A percentile compares a stretch with the other conserved stretches of the same genome.
These are phyloP conservation scores for Formica aserva DNA, from an alignment of 2,888 invertebrate genomes.

Conservation along the genomic window DNA sequence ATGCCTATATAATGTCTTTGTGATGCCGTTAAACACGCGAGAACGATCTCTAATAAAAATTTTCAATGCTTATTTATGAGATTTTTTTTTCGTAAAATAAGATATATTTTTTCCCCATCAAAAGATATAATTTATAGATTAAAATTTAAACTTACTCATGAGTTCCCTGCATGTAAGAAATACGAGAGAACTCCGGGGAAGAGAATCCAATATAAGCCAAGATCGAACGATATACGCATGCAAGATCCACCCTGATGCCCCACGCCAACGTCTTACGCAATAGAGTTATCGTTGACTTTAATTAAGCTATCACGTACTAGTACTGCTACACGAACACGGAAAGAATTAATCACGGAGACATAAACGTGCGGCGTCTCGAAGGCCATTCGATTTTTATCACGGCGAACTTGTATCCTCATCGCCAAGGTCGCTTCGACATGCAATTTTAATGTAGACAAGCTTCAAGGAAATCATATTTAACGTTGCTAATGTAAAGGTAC, in stretches of 20 bases:
- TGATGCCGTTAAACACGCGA: background rate
- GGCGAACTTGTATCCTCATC: constrained; percentile 42
- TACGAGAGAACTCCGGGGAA: background rate
- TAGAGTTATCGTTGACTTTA: constrained; percentile 72
- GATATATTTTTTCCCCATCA: background rate
- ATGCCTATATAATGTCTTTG: background rate
- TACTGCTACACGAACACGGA: constrained; percentile 66
- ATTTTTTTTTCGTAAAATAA: background rate
- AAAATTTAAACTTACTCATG: constrained; percentile 3
- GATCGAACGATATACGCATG: constrained; percentile 17
- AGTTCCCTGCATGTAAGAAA: background rate
- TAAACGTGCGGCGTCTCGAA: constrained; percentile 52
- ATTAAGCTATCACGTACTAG: constrained; percentile 66
- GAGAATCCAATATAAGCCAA: constrained; percentile 33
- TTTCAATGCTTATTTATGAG: background rate
- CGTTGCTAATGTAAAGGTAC: background rate
- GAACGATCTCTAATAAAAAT: background rate
- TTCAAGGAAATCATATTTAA: constrained; percentile 12
- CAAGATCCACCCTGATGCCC: constrained; percentile 36
- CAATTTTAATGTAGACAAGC: constrained; percentile 17
- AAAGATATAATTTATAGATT: background rate
- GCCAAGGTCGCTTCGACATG: background rate
- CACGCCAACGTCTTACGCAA: constrained; percentile 71
- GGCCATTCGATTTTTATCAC: constrained; percentile 56
- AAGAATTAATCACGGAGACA: constrained; percentile 65